phyloP scores from a whole-genome alignment of 2,888 invertebrate genomes.

The Trachelus tabidus region DNA sequence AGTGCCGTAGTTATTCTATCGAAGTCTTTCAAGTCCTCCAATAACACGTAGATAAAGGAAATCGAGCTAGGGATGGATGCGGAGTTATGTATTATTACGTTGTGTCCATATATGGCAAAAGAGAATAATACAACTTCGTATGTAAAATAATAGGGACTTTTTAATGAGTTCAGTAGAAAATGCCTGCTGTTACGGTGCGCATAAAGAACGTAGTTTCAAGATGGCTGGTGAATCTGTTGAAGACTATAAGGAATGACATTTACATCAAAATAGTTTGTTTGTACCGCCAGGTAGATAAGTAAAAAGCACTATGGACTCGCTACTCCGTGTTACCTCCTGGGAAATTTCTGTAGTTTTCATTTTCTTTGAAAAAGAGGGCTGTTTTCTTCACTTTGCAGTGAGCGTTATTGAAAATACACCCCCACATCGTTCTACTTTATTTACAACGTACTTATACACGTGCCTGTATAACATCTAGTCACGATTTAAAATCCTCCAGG shows the following conservation, averaged over 20 bases:
- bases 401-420: slow-evolving; percentile 29
- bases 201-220: too few relatives aligned
- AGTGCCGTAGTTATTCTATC: background rate
- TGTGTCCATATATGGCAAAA: background rate
- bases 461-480: background rate
- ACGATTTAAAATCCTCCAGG: background rate
- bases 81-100: background rate
- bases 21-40: background rate
- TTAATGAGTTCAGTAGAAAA: background rate
- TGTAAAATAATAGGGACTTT: background rate
- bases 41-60: background rate
- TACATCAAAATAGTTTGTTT: slow-evolving; percentile 18
- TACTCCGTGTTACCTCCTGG: slow-evolving; percentile 32
- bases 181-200: background rate
- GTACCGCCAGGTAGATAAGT: background rate
- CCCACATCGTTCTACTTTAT: background rate
- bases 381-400: background rate
- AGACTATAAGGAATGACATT: slow-evolving; percentile 12
- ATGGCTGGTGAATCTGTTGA: background rate
- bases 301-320: slow-evolving; percentile 5
- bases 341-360: slow-evolving; percentile 40
- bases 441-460: background rate
- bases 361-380: slow-evolving; percentile 19
- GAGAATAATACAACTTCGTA: background rate
- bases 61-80: background rate